Evolutionary conservation across 1,140 invertebrate species (phyloP).

Genomic region (Pachyrhynchus sulphureomaculatus): DNA sequence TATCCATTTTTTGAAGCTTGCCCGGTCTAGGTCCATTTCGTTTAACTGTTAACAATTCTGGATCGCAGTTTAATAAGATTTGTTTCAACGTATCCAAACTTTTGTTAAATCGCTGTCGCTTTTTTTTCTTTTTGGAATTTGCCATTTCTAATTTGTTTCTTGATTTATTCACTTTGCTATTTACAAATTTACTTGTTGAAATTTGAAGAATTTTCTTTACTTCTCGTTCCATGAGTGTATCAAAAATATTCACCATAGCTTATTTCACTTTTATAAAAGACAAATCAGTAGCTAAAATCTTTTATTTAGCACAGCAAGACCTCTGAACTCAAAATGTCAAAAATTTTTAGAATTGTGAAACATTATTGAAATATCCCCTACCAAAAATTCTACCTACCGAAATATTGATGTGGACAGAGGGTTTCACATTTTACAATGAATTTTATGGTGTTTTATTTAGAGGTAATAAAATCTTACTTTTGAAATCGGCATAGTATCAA

Average conservation of each 20-base stretch:
- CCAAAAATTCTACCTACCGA: slow-evolving; percentile 13
- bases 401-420: slow-evolving; percentile 9
- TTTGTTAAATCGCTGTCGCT: slow-evolving; percentile 6
- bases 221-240: background rate
- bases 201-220: slow-evolving; percentile 4
- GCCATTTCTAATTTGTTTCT: background rate
- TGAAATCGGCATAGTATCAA: background rate
- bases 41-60: slow-evolving; percentile 10
- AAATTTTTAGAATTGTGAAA: background rate
- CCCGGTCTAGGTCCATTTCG: slow-evolving; percentile 17
- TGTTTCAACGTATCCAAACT: slow-evolving; percentile 18
- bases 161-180: no score
- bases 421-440: slow-evolving; percentile 2
- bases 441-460: slow-evolving; percentile 14
- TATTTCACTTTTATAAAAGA: no score
- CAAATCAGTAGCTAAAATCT: background rate
- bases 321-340: slow-evolving; percentile 11
- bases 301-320: slow-evolving; percentile 7
- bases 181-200: background rate
- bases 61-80: slow-evolving; percentile 24
- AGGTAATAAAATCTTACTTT: background rate
- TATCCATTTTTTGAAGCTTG: slow-evolving; percentile 9
- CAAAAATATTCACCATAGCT: background rate
- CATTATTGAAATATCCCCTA: slow-evolving; percentile 8
- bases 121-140: background rate